Percentiles rank a stretch among this genome's conserved stretches.
Evolutionary conservation across 2,797 vertebrate genomes (phyloP).

Genomic region (Tolypeutes matacus): DNA sequence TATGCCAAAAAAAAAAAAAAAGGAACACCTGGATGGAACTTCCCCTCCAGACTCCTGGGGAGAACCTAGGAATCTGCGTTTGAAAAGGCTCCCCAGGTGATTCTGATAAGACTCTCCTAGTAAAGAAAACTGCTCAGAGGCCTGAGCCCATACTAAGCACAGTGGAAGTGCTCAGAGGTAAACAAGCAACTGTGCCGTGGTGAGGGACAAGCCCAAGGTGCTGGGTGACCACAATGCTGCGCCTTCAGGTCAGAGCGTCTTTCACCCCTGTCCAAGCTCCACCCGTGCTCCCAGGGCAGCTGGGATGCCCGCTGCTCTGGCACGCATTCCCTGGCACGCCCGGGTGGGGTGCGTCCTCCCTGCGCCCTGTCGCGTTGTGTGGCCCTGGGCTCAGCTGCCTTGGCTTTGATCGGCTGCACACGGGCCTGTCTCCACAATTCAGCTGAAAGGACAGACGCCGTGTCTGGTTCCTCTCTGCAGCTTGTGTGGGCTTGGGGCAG

Average conservation of each 20-base stretch:
- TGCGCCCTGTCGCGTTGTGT: background rate
- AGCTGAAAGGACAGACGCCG: background rate
- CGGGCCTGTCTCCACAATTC: background rate
- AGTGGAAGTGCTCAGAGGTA: background rate
- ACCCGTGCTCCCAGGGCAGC: background rate
- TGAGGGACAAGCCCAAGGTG: background rate
- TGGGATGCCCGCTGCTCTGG: fast-evolving
- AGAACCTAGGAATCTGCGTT: background rate
- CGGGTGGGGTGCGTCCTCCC: background rate
- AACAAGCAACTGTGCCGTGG: background rate
- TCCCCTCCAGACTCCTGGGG: background rate
- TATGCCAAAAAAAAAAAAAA: no score
- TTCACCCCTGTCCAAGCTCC: background rate
- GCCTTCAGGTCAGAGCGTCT: background rate
- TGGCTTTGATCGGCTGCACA: background rate
- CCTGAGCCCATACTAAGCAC: background rate
- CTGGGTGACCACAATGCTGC: background rate
- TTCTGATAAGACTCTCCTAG: background rate
- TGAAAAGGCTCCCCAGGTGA: background rate
- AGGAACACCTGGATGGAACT: background rate
- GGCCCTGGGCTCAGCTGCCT: background rate
- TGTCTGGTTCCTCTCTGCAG: background rate
- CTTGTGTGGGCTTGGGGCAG: no score
- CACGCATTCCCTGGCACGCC: background rate
- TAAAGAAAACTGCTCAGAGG: background rate